A percentile compares a stretch with the other conserved stretches of the same genome.
phyloP scores from a whole-genome alignment of 2,113 vertebrate species.

The Stegastes partitus region DNA sequence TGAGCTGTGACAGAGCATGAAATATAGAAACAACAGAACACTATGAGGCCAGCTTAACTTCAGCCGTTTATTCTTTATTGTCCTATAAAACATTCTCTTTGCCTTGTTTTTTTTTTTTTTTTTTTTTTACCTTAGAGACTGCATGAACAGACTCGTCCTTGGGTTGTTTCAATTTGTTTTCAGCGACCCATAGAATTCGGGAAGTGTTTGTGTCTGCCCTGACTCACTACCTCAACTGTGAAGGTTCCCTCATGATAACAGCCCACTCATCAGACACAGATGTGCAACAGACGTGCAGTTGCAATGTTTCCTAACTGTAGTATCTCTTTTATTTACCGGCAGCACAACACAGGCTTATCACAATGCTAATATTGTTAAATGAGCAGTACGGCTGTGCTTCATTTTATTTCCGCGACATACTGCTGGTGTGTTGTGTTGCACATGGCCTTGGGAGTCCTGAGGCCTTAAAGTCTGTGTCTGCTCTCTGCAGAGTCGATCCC shows the following conservation, averaged over 20 bases:
- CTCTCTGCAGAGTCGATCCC: conserved; percentile 49
- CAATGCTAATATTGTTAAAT: conserved; percentile 7
- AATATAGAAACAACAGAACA: conserved; percentile 73
- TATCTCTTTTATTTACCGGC: conserved; percentile 14
- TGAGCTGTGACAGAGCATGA: conserved; percentile 76
- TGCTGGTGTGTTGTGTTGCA: background rate
- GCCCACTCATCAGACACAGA: conserved; percentile 9
- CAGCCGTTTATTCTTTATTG: conserved; percentile 45
- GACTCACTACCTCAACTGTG: conserved; percentile 17
- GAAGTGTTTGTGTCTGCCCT: conserved; percentile 43
- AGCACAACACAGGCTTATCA: background rate
- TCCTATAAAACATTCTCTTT: conserved; percentile 36
- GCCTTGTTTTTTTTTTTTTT: conserved; percentile 18
- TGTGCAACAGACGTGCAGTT: background rate
- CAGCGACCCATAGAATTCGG: conserved; percentile 35
- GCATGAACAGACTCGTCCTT: conserved; percentile 17
- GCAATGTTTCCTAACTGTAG: background rate
- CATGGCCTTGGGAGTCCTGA: conserved; percentile 25
- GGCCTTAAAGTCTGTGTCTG: conserved; percentile 29
- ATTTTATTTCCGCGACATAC: background rate
- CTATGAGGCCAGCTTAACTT: conserved; percentile 52
- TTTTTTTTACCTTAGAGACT: conserved; percentile 13
- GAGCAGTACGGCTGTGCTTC: conserved; percentile 7
- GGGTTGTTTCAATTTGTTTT: conserved; percentile 54
- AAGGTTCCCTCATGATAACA: conserved; percentile 18